These are phyloP conservation scores for Eueremaeus valkanovi DNA, from an alignment of 2,888 invertebrate species.

Conservation along the genomic window DNA sequence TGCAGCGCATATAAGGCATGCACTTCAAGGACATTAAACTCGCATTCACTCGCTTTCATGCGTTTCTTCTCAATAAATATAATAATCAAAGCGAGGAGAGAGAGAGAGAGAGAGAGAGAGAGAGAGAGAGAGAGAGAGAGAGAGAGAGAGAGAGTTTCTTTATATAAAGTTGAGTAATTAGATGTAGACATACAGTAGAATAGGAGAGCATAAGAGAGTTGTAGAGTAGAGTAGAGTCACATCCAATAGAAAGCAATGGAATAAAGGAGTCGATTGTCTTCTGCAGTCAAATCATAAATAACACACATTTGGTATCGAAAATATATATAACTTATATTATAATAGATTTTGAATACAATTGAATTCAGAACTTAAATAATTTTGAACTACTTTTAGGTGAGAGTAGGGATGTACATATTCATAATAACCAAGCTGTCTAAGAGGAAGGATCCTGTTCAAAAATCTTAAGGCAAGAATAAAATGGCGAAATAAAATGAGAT, in stretches of 20 bases:
- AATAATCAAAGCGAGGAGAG: conserved; percentile 35
- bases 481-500: no score
- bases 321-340: background rate
- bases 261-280: background rate
- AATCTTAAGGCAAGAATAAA: no score
- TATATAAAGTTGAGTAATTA: conserved; percentile 22
- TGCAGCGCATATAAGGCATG: conserved; percentile 31
- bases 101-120: no score
- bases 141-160: conserved; percentile 21
- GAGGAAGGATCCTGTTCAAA: no score
- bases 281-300: background rate
- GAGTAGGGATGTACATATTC: background rate
- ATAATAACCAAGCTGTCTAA: no score
- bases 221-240: background rate
- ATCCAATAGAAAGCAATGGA: background rate
- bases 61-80: conserved; percentile 24
- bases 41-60: conserved; percentile 14
- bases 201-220: no score
- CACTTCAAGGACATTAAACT: conserved; percentile 32
- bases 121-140: no score
- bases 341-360: background rate
- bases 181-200: conserved; percentile 6
- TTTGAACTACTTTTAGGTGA: background rate
- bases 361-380: background rate
- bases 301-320: background rate